Base-by-base conservation (phyloP, 2,888 invertebrate species). In the Ichneumoninae sp. region DNA sequence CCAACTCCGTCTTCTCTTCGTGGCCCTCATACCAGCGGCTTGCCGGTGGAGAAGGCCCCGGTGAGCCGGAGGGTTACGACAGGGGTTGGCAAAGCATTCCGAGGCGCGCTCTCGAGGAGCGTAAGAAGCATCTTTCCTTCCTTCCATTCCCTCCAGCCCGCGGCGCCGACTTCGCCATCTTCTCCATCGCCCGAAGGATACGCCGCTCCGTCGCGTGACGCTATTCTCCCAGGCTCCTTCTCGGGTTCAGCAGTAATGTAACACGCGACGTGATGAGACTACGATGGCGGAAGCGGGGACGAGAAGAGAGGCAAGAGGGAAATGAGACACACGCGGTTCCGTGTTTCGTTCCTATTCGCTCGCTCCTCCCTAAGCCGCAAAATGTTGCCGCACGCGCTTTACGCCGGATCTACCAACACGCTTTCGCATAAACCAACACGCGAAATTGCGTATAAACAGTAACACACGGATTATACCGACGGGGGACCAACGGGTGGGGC, bases 1-100 rank as follows among this genome's bases (percentile, higher is more conserved):
- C 81, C 78, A 75, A 76, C 79, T 66, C 65, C 44, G 44, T 47
- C 44, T 47, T 47, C 44, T 47, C 40, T 68, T 60, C 52, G 26
- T 57, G 60, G 10, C 54, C 66, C 83, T 73, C 73, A 60, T 73
- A 68, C 50, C 22, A 70, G 52, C 44, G 33, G 33, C 57, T 81
- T 57, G 60, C 52, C 85, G 86, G 87, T 50, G 83, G 33, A 63
- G 16, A 63, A 63, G 63, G 33, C 30, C 63, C 83, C 87, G 78
- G 57, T 52, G 40, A 50, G 44, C 65, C 54, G 36, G 50, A 60
- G 19, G 66, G 69, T 78, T 84, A 78, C 66, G 74, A 85, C 75
- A 87, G 87, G 87, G 89, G 87, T 87, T 87, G 87, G 89, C 90
- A 90, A 91, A 92, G 92, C 91, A 91, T 92, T 92, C 91, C 91